Evolutionary conservation across 2,888 invertebrate genomes (phyloP).

Genomic region (Melipona bicolor): DNA sequence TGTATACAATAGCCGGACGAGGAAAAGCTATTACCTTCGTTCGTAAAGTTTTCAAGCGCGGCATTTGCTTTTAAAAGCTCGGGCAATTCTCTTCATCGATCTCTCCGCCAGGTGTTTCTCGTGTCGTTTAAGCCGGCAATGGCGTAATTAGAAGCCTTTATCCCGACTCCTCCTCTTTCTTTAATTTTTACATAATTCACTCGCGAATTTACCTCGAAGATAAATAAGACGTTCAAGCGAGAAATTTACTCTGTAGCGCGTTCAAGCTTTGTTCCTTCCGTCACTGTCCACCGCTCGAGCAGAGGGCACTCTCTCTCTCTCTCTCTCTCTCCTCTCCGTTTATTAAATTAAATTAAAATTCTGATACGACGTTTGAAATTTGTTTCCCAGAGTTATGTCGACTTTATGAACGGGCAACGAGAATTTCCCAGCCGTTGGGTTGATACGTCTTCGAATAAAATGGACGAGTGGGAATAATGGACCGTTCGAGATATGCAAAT

Average conservation of each 20-base stretch:
- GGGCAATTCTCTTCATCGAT: slow-evolving; percentile 10
- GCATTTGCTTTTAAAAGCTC: slow-evolving; percentile 18
- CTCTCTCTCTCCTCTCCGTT: too few species aligned
- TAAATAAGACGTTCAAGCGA: not conserved
- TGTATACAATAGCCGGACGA: slow-evolving; percentile 3
- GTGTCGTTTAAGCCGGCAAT: not conserved
- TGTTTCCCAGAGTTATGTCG: not conserved
- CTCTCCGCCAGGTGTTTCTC: slow-evolving; percentile 18
- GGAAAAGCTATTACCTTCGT: slow-evolving; percentile 25
- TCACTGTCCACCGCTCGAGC: not conserved
- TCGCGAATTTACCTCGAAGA: not conserved
- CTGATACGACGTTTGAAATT: not conserved
- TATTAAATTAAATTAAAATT: too few species aligned
- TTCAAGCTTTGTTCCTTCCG: not conserved
- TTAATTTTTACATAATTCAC: slow-evolving; percentile 9
- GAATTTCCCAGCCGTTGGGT: not conserved
- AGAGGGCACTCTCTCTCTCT: not conserved
- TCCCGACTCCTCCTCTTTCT: not conserved
- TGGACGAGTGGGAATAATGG: not conserved
- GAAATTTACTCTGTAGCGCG: not conserved
- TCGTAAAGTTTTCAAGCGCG: slow-evolving; percentile 1
- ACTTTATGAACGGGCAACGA: not conserved
- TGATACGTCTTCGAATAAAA: not conserved
- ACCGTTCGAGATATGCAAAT: slow-evolving; percentile 1
- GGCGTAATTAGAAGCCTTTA: slow-evolving; percentile 11